phyloP scores from a whole-genome alignment of 2,888 invertebrate species.

The Meiosimyza decipiens region DNA sequence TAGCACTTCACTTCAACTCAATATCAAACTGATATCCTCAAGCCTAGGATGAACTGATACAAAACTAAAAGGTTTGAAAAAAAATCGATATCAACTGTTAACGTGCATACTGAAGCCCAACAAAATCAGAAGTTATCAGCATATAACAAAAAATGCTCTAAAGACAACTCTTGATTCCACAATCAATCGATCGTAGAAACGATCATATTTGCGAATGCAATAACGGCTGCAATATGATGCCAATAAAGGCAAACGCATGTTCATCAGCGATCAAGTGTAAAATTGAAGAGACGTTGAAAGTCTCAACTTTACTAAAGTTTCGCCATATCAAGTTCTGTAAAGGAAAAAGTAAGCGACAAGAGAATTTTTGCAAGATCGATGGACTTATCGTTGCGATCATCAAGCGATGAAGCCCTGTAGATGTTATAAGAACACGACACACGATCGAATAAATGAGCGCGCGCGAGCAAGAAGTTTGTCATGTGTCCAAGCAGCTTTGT shows the following conservation, averaged over 20 bases:
- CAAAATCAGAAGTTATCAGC: slow-evolving; percentile 10
- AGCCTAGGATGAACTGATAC: too few relatives aligned
- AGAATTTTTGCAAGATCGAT: neutral
- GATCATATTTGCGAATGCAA: slow-evolving; percentile 21
- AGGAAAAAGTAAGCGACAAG: slow-evolving; percentile 3
- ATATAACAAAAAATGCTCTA: neutral
- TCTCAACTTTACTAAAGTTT: slow-evolving; percentile 55
- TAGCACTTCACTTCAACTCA: too few relatives aligned
- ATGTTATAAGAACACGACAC: neutral
- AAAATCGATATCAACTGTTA: neutral
- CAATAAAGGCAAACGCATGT: slow-evolving; percentile 20
- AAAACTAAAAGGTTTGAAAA: neutral
- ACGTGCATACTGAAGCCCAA: slow-evolving; percentile 21
- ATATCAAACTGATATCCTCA: too few relatives aligned
- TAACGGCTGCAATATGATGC: slow-evolving; percentile 10
- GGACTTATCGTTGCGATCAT: neutral
- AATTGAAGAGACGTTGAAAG: slow-evolving; percentile 63
- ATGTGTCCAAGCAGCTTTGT: slow-evolving; percentile 20
- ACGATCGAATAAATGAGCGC: neutral
- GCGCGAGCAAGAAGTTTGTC: slow-evolving; percentile 18
- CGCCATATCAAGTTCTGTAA: slow-evolving; percentile 32
- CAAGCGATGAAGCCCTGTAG: slow-evolving; percentile 22
- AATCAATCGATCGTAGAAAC: slow-evolving; percentile 2
- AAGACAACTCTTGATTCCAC: neutral
- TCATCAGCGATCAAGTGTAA: slow-evolving; percentile 58